A percentile compares a stretch with the other conserved stretches of the same genome.
phyloP scores from a whole-genome alignment of 2,797 vertebrate genomes.

The Macrochelys suwanniensis region DNA sequence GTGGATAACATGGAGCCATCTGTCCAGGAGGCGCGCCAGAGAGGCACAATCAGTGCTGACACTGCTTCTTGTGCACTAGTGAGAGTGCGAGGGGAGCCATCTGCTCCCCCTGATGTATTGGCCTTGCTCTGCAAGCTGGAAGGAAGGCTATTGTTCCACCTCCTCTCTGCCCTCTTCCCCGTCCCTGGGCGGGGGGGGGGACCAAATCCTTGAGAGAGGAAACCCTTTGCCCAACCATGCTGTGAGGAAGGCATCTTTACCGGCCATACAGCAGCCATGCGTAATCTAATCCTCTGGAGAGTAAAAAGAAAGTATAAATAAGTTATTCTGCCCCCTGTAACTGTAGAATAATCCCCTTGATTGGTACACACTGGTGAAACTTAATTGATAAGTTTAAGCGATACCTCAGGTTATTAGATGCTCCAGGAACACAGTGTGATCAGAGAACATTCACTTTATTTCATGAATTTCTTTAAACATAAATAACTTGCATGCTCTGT shows the following conservation, averaged over 20 bases:
- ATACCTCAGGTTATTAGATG: not conserved
- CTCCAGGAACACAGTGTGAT: not conserved
- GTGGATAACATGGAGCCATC: not conserved
- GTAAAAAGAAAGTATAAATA: not conserved
- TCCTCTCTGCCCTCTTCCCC: not conserved
- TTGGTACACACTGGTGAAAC: not conserved
- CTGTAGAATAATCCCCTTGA: not conserved
- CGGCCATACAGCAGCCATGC: not conserved
- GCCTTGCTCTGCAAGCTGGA: not conserved
- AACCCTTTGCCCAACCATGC: not conserved
- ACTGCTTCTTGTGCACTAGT: not conserved
- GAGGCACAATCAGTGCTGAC: not conserved
- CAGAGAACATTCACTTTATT: not conserved
- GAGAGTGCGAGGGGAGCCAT: not conserved
- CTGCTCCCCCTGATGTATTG: not conserved
- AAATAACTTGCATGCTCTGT: not conserved
- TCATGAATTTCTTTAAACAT: not conserved
- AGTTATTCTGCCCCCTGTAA: rapidly evolving
- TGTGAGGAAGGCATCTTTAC: not conserved
- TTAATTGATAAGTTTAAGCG: not conserved
- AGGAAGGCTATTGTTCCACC: not conserved
- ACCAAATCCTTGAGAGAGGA: not conserved
- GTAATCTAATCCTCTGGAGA: not conserved
- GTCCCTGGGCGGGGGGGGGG: not conserved
- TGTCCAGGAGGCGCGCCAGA: not conserved